Percentiles rank a stretch among this genome's conserved stretches.
phyloP scores from a whole-genome alignment of 2,797 vertebrate species.

The Acropternis orthonyx region DNA sequence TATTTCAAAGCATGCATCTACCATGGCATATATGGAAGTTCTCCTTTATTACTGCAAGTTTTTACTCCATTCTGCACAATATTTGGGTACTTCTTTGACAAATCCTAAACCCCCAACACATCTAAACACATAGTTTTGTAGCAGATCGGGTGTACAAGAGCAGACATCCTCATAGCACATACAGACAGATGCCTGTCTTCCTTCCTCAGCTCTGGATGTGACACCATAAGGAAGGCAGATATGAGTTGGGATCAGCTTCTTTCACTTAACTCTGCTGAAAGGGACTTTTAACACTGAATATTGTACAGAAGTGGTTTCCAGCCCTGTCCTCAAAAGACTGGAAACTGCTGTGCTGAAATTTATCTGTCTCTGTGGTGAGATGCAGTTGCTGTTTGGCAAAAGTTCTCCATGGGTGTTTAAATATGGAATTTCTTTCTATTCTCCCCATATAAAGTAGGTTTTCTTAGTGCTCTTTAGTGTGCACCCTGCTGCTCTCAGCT shows the following conservation, averaged over 20 bases:
- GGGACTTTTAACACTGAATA: not conserved
- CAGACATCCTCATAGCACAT: not conserved
- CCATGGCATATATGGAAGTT: not conserved
- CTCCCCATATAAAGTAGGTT: not conserved
- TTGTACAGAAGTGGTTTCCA: not conserved
- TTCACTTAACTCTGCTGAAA: not conserved
- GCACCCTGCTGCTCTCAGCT: not conserved
- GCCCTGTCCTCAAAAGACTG: not conserved
- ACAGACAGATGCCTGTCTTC: not conserved
- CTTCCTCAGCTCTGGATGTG: not conserved
- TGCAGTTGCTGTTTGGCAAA: not conserved
- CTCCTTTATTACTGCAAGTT: not conserved
- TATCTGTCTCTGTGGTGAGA: not conserved
- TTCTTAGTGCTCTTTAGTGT: not conserved
- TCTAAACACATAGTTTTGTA: not conserved
- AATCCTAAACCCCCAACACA: not conserved
- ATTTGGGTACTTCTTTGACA: not conserved
- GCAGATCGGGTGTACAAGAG: not conserved
- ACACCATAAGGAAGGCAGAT: not conserved
- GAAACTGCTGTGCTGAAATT: not conserved
- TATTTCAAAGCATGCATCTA: not conserved
- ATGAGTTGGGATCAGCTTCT: not conserved
- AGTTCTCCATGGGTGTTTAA: not conserved
- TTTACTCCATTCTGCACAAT: not conserved
- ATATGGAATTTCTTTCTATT: not conserved